Evolutionary conservation across 2,888 invertebrate species (phyloP).

Genomic region (Pharmacophagus antenor): DNA sequence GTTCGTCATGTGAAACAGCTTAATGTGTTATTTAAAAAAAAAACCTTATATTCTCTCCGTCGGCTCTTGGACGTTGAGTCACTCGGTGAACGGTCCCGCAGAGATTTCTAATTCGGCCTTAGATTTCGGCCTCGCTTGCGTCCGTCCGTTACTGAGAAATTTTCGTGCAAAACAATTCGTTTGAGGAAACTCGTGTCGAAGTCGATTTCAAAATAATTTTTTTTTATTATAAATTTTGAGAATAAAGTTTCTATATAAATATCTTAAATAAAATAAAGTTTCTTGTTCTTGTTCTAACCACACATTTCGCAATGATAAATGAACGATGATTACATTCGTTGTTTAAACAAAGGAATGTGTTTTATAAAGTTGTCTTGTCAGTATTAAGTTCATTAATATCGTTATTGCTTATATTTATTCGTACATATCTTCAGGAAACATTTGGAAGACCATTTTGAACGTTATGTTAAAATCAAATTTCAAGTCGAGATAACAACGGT

Average conservation of each 20-base stretch:
- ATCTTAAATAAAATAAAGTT: neutral
- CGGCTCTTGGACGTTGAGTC: constrained; percentile 35
- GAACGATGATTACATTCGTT: neutral
- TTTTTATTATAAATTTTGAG: too few species aligned
- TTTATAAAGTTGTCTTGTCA: neutral
- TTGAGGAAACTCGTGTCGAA: constrained; percentile 20
- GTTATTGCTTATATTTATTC: neutral
- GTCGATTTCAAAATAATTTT: neutral
- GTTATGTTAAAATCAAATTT: too few species aligned
- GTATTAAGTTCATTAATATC: neutral
- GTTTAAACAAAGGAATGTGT: neutral
- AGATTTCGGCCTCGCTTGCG: constrained; percentile 35
- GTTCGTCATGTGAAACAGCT: neutral
- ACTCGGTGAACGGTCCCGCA: constrained; percentile 39
- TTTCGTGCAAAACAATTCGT: constrained; percentile 31
- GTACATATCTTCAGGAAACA: too few species aligned
- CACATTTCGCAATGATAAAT: neutral
- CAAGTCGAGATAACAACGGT: too few species aligned
- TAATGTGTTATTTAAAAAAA: neutral
- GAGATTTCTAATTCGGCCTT: constrained; percentile 39
- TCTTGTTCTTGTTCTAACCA: neutral
- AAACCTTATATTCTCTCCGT: neutral
- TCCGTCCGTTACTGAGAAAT: constrained; percentile 36
- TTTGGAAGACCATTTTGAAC: too few species aligned
- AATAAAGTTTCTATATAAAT: too few species aligned